Evolutionary conservation across 2,797 vertebrate genomes (phyloP), one percentile per base, ranked within the genome.

Genomic region (Anguilla obscura): DNA sequence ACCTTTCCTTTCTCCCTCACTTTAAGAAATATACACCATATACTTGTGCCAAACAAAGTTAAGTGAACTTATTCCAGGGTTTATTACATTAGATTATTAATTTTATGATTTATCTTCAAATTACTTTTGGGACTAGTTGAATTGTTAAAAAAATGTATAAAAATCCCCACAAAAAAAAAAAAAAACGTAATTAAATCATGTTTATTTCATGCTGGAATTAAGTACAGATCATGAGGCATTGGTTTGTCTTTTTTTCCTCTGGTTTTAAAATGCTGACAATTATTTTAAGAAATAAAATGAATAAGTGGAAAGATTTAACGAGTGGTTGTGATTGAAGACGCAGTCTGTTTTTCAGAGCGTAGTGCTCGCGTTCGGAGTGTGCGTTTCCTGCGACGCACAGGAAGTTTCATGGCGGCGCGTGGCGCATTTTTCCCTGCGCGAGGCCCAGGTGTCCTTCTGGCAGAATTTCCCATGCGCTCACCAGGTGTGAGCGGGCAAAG

Each of bases 161-260:
- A 12, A 33, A 74, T 7, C 5, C 1, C 21, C 18, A 71, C 2
- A 76, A 21, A 76, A 69, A 58, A 27, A 63, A 63, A n/a, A 63
- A 63, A 63, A 63, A 63, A 24, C 16, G n/a, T 10, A 79, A 40
- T 30, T 50, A 48, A 50, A 82, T 82, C 21, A 50, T 50, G 79
- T 82, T 48, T n/a, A 82, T 82, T 82, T 45, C 40, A 82, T 48
- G 50, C 79, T 82, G 79, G 79, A 82, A 48, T 82, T 76, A 8
- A 40, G 21, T 82, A 12, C 21, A 48, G 45, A 50, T 82, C 21
- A 50, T 50, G 40, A 82, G n/a, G 45, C 45, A 24, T 18, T 82
- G 21, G 40, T 18, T 21, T 79, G 14, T n/a, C 21, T 24, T 82
- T 82, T 82, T 21, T 82, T n/a, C 24, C 8, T 82, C 79, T 82